Evolutionary conservation across 37 sponge, comb jelly and placozoan species (phyloP).

Genomic region (Cliona cf. orientalis): DNA sequence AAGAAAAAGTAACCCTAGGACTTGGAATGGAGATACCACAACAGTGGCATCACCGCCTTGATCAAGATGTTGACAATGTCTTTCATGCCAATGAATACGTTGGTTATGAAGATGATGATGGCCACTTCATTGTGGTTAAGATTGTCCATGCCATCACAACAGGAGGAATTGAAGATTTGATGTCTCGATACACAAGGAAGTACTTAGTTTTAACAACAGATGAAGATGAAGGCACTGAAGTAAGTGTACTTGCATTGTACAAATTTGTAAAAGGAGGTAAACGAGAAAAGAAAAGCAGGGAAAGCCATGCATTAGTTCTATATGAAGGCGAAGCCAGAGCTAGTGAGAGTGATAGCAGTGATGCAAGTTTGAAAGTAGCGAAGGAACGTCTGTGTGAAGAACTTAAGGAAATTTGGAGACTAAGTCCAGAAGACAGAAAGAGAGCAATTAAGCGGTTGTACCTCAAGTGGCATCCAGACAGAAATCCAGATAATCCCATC

Average conservation of each 20-base stretch:
- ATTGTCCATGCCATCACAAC: slow-evolving; percentile 27
- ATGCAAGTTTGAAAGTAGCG: no score
- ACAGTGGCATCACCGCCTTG: slow-evolving; percentile 33
- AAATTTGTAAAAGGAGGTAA: slow-evolving; percentile 43
- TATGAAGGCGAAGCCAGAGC: no score
- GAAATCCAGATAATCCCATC: slow-evolving; percentile 25
- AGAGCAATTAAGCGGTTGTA: slow-evolving; percentile 50
- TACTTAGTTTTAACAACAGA: slow-evolving; percentile 16
- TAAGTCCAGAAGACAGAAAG: neutral
- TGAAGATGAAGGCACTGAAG: slow-evolving; percentile 35
- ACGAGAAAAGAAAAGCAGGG: neutral
- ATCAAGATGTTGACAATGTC: slow-evolving; percentile 38
- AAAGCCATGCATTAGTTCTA: no score
- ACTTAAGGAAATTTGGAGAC: neutral
- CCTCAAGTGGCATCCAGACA: slow-evolving; percentile 67
- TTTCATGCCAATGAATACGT: slow-evolving; percentile 62
- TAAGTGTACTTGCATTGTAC: slow-evolving; percentile 46
- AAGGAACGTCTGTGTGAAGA: no score
- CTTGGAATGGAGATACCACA: slow-evolving; percentile 48
- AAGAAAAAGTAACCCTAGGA: neutral
- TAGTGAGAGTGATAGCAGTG: no score
- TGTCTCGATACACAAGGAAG: neutral
- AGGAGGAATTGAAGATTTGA: neutral
- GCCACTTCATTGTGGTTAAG: slow-evolving; percentile 42
- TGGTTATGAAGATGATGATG: slow-evolving; percentile 57